phyloP scores from a whole-genome alignment of 2,888 invertebrate species.

The Chelonus formosanus region DNA sequence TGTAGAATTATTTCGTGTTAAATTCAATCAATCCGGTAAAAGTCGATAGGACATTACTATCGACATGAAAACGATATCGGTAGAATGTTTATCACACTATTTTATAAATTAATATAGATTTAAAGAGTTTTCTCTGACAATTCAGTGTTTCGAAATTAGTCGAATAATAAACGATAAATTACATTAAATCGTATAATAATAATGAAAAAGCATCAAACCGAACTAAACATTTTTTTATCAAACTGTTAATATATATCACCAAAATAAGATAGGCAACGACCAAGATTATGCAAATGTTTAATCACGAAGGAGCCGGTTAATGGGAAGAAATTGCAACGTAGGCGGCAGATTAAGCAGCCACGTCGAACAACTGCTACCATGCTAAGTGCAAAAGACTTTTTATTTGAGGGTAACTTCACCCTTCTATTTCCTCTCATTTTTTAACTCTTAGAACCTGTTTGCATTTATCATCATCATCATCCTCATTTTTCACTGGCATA shows the following conservation, averaged over 20 bases:
- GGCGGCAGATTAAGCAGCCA: constrained; percentile 62
- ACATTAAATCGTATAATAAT: neutral
- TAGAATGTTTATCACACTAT: no score
- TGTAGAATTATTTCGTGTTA: no score
- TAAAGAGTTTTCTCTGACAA: no score
- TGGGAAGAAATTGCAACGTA: constrained; percentile 64
- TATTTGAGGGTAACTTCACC: constrained; percentile 20
- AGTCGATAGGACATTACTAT: no score
- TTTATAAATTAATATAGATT: no score
- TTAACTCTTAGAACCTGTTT: no score
- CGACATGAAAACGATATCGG: no score
- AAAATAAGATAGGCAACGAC: constrained; percentile 25
- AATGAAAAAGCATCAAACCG: neutral
- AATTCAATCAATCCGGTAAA: no score
- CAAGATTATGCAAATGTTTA: constrained; percentile 64
- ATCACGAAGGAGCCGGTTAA: constrained; percentile 59
- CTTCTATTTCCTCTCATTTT: neutral
- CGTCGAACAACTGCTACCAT: constrained; percentile 37
- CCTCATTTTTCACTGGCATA: no score
- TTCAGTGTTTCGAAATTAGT: no score
- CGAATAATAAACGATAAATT: neutral
- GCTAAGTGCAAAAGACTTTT: constrained; percentile 27
- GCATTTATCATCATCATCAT: no score
- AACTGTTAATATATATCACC: constrained; percentile 7
- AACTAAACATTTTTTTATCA: neutral